Percentiles rank a stretch among this genome's conserved stretches.
These are phyloP conservation scores for Glaucidium brasilianum DNA, from an alignment of 2,113 vertebrate genomes.

Conservation along the genomic window DNA sequence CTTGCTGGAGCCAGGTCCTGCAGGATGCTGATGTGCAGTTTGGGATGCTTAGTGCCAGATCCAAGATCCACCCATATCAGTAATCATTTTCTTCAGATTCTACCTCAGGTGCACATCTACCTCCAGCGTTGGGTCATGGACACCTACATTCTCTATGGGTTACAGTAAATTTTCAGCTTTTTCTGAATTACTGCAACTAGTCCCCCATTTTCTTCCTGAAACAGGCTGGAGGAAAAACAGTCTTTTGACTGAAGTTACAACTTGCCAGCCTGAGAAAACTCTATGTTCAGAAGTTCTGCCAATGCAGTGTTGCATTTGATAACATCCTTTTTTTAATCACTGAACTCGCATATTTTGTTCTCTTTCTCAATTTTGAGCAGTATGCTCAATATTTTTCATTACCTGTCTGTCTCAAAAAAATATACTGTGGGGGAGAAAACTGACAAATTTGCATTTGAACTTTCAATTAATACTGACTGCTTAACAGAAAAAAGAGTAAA, in stretches of 20 bases:
- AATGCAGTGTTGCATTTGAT: not conserved
- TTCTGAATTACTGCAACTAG: not conserved
- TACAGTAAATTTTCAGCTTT: not conserved
- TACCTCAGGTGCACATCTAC: not conserved
- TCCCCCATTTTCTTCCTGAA: not conserved
- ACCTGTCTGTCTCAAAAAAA: not conserved
- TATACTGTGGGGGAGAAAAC: not conserved
- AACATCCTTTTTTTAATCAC: not conserved
- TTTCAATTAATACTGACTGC: not conserved
- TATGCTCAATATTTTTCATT: not conserved
- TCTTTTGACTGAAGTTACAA: not conserved
- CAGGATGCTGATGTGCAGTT: not conserved
- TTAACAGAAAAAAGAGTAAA: not conserved
- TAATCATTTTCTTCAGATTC: not conserved
- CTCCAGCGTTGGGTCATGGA: not conserved
- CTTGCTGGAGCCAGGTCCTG: not conserved
- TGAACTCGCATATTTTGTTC: not conserved
- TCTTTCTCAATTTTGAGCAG: not conserved
- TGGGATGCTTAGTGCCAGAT: not conserved
- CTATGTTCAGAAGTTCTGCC: not conserved
- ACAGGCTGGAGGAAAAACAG: not conserved
- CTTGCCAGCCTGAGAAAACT: not conserved
- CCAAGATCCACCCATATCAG: fast-evolving
- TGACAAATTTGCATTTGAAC: not conserved
- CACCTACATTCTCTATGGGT: not conserved